Evolutionary conservation across 2,888 invertebrate genomes (phyloP).

Genomic region (Sphinx pinastri): DNA sequence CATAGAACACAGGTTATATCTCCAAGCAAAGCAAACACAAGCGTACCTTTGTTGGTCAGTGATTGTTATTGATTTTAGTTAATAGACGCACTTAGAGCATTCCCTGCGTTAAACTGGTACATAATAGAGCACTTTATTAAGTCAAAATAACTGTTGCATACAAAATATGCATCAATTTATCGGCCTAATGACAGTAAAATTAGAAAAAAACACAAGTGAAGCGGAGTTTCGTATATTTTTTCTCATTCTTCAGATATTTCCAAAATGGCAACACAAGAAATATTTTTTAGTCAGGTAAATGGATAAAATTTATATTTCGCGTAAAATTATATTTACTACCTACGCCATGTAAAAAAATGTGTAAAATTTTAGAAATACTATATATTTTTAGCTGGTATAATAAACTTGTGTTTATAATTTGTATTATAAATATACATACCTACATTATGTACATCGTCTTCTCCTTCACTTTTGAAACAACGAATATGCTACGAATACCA

Average conservation of each 20-base stretch:
- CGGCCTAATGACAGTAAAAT: slow-evolving; percentile 82
- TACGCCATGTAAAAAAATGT: too few relatives aligned
- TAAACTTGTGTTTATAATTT: too few relatives aligned
- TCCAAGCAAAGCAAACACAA: slow-evolving; percentile 79
- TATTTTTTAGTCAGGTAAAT: background rate
- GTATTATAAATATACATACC: too few relatives aligned
- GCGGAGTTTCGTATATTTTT: slow-evolving; percentile 76
- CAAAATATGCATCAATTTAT: slow-evolving; percentile 82
- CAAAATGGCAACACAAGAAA: slow-evolving; percentile 20
- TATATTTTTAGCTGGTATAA: too few relatives aligned
- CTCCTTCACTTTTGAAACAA: too few relatives aligned
- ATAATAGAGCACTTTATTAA: slow-evolving; percentile 76
- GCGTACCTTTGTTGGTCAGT: slow-evolving; percentile 84
- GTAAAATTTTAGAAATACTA: too few relatives aligned
- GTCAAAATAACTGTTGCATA: slow-evolving; percentile 80
- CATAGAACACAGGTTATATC: slow-evolving; percentile 82
- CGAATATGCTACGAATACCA: too few relatives aligned
- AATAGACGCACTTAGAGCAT: slow-evolving; percentile 76
- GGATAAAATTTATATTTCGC: too few relatives aligned
- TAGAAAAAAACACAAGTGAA: slow-evolving; percentile 83
- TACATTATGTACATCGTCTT: too few relatives aligned
- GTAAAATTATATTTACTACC: too few relatives aligned
- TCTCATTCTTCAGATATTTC: slow-evolving; percentile 42
- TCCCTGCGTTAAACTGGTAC: slow-evolving; percentile 71
- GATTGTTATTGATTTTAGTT: slow-evolving; percentile 84